Evolutionary conservation across 2,797 vertebrate species (phyloP), one percentile per base, ranked within the genome.

Genomic region (Cephalopachus bancanus): DNA sequence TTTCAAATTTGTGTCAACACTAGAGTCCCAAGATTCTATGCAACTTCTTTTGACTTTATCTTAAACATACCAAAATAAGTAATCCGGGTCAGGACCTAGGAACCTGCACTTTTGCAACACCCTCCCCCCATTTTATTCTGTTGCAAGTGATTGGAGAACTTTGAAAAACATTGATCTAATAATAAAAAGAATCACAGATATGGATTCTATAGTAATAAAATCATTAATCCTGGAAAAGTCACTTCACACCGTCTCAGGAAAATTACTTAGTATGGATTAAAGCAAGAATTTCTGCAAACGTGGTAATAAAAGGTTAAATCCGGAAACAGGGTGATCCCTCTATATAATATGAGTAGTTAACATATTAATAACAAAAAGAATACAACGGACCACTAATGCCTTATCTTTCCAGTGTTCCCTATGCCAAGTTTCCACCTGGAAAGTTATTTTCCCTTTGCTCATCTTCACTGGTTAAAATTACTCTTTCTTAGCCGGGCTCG

Each of bases 191-290:
- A 5, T 30, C 14, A 92, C 19, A 79, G 12, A 10, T 6, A 33
- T 51, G n/a, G 5, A n/a, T 89, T 59, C 44, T 88, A 59, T 59
- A 79, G 16, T 37, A 83, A 87, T 51, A 24, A 51, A 93, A 49
- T 64, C 7, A 51, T 64, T 19, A 51, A 15, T 83, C 14, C 33
- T 26, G n/a, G 30, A 60, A 92, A 65, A 2, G 49, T 80, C 17
- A 37, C 72, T 69, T 62, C 64, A 74, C 2, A 19, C 19, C 44
- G 3, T 72, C 62, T 24, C 22, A 78, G 49, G 19, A 55, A 79
- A 75, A 71, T 24, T 22, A 64, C 53, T 93, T 64, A 65, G 30
- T 62, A 64, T 94, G 60, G 55, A 65, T 93, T 89, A 69, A 83
- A 93, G 79, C 44, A 96, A 75, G 55, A 67, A 22, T 83, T 49